These are phyloP conservation scores for Sycophila sp. DNA, from an alignment of 1,140 invertebrate genomes.

Conservation along the genomic window DNA sequence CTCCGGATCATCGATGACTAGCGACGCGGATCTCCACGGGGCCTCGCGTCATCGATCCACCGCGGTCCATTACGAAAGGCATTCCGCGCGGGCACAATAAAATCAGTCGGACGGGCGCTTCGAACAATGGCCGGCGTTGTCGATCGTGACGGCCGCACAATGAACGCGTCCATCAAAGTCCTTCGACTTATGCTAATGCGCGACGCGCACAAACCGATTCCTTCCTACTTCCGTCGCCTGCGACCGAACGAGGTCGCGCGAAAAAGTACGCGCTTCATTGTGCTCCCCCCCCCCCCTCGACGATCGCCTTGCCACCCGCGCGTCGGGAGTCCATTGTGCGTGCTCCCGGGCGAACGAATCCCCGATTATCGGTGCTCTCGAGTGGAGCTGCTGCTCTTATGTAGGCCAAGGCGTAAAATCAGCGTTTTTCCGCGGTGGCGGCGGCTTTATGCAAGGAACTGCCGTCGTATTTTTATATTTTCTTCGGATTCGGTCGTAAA, in stretches of 20 bases:
- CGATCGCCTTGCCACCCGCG: too few relatives aligned
- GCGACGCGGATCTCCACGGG: too few relatives aligned
- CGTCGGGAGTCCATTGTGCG: neutral
- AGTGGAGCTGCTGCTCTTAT: too few relatives aligned
- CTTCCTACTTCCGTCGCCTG: constrained; percentile 18
- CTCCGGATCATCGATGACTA: too few relatives aligned
- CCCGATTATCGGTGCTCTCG: neutral
- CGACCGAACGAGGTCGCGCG: neutral
- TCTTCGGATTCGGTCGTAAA: too few relatives aligned
- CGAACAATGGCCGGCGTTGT: constrained; percentile 5
- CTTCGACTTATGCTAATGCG: constrained; percentile 29
- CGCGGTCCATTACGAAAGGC: too few relatives aligned
- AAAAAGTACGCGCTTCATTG: neutral
- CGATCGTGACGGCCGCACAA: constrained; percentile 14
- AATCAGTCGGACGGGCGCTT: neutral
- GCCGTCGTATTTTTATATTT: too few relatives aligned
- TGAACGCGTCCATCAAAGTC: constrained; percentile 10
- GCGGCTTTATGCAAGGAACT: too few relatives aligned
- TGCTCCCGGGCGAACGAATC: too few relatives aligned
- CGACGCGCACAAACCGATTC: neutral
- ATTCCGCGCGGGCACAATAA: too few relatives aligned
- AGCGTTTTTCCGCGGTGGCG: too few relatives aligned
- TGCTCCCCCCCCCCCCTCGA: neutral
- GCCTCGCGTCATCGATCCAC: too few relatives aligned
- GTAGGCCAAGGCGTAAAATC: constrained; percentile 21